Evolutionary conservation across 1,140 invertebrate species (phyloP).

Genomic region (Aphis craccivora): DNA sequence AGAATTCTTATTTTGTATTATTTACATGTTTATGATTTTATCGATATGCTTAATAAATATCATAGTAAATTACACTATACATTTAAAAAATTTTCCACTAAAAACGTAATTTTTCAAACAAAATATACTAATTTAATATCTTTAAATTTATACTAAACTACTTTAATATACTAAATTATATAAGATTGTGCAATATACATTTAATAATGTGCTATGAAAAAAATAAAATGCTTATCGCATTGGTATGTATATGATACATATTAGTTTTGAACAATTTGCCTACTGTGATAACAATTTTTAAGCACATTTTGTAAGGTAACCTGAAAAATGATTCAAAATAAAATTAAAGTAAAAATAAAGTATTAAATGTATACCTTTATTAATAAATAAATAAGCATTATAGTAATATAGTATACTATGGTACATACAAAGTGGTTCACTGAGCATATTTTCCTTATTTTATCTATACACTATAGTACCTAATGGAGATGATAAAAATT

Average conservation of each 20-base stretch:
- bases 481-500: no score
- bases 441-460: no score
- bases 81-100: neutral
- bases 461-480: no score
- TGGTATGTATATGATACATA: neutral
- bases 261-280: neutral
- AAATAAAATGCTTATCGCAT: neutral
- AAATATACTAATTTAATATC: neutral
- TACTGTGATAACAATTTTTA: neutral
- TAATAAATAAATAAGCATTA: no score
- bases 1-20: neutral
- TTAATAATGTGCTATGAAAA: neutral
- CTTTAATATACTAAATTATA: neutral
- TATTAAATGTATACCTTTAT: no score
- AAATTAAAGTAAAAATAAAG: no score
- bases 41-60: neutral
- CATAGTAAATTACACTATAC: neutral
- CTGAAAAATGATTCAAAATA: no score
- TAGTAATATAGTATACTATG: no score
- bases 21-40: neutral
- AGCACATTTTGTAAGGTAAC: no score
- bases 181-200: neutral
- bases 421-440: no score
- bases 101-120: neutral
- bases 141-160: neutral